Evolutionary conservation across 2,797 vertebrate genomes (phyloP).

Genomic region (Capromys pilorides): DNA sequence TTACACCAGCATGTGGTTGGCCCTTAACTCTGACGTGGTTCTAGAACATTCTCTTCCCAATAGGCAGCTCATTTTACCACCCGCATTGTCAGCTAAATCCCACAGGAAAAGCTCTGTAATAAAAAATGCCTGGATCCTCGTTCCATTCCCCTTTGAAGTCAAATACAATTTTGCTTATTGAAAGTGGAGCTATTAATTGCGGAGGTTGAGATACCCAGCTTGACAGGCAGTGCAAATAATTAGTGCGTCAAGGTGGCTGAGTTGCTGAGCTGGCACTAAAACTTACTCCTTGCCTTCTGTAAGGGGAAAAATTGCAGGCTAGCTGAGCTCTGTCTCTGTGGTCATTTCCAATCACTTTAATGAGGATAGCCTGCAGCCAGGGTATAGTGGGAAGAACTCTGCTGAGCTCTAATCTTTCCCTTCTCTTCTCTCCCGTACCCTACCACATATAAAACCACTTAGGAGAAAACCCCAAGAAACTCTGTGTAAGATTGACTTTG

Average conservation of each 20-base stretch:
- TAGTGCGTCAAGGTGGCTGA: conserved; percentile 76
- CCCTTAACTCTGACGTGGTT: conserved; percentile 4
- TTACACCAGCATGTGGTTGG: not conserved
- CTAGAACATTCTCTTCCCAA: conserved; percentile 62
- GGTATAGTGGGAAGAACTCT: conserved; percentile 46
- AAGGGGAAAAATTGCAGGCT: conserved; percentile 26
- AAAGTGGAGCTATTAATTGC: conserved; percentile 59
- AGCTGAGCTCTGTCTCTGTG: conserved; percentile 74
- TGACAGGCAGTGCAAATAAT: conserved; percentile 82
- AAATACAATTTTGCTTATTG: conserved; percentile 75
- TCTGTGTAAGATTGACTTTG: not conserved
- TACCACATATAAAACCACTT: conserved; percentile 44
- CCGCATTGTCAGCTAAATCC: conserved; percentile 67
- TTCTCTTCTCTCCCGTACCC: not conserved
- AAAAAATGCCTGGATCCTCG: conserved; percentile 70
- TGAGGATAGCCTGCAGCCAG: conserved; percentile 81
- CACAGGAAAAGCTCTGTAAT: conserved; percentile 65
- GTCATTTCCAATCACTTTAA: conserved; percentile 85
- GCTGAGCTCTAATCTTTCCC: conserved; percentile 6
- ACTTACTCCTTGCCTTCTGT: conserved; percentile 76
- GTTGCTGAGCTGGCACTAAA: conserved; percentile 81
- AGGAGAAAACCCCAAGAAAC: conserved; percentile 68
- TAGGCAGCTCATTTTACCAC: conserved; percentile 49
- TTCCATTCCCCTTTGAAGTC: conserved; percentile 73
- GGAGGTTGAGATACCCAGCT: conserved; percentile 72